phyloP scores from a whole-genome alignment of 1,140 invertebrate genomes.

The Temnothorax longispinosus region DNA sequence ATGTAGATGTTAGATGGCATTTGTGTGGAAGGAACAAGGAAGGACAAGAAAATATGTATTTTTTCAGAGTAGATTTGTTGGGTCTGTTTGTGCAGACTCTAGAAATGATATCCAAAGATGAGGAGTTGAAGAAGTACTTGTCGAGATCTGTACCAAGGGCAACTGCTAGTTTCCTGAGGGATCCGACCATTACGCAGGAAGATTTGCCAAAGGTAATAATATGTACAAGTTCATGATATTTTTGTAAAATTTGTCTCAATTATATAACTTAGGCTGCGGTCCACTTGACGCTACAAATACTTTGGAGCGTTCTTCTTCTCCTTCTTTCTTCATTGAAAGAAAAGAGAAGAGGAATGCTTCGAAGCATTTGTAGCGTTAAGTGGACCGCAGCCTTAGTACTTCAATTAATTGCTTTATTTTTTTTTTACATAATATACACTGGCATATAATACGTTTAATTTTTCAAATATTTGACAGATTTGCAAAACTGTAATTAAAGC shows the following conservation, averaged over 20 bases:
- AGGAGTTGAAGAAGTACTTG: constrained; percentile 83
- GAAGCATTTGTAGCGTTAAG: too few species aligned
- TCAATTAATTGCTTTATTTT: constrained; percentile 30
- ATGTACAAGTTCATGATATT: constrained; percentile 3
- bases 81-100: constrained; percentile 85
- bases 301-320: too few species aligned
- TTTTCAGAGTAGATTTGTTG: constrained; percentile 85
- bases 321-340: too few species aligned
- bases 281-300: too few species aligned
- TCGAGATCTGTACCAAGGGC: constrained; percentile 75
- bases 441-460: not conserved
- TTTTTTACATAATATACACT: constrained; percentile 49
- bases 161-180: constrained; percentile 67
- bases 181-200: constrained; percentile 83
- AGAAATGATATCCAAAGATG: constrained; percentile 85
- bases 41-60: constrained; percentile 10
- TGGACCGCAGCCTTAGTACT: not conserved
- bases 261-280: not conserved
- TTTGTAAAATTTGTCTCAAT: not conserved
- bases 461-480: constrained; percentile 73
- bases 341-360: too few species aligned
- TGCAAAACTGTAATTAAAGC: constrained; percentile 83
- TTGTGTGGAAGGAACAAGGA: not conserved
- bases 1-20: not conserved
- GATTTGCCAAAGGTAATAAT: constrained; percentile 85